These are phyloP conservation scores for Lophochroa leadbeateri DNA, from an alignment of 2,113 vertebrate genomes.

Conservation along the genomic window DNA sequence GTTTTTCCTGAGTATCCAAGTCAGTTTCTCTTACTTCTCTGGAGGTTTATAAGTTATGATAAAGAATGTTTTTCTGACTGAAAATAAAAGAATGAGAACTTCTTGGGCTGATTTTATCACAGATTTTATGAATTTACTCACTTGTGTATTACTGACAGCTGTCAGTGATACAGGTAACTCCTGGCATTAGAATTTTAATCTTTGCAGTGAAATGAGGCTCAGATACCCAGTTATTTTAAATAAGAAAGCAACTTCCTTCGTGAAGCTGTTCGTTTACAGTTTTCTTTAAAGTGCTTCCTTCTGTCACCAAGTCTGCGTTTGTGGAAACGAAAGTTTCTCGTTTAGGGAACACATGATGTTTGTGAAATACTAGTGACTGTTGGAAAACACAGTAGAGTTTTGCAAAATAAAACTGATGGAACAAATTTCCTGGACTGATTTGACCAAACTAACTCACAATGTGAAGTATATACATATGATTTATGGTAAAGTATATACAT, in stretches of 20 bases:
- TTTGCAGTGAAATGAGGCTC: neutral
- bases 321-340: neutral
- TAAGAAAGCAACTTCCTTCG: neutral
- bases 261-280: neutral
- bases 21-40: neutral
- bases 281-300: neutral
- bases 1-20: neutral
- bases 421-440: neutral
- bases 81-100: neutral
- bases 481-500: neutral
- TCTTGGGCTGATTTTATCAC: neutral
- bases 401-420: neutral
- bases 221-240: neutral
- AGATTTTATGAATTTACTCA: neutral
- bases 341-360: neutral
- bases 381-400: neutral
- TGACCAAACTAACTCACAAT: neutral
- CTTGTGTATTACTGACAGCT: neutral
- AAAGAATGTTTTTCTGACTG: neutral
- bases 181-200: neutral
- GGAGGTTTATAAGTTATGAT: neutral
- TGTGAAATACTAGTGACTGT: neutral
- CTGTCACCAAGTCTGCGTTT: neutral
- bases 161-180: neutral
- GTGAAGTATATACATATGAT: neutral